Percentiles rank a stretch among this genome's conserved stretches.
Conservation (phyloP, 2,888 invertebrate species). For the Coenonympha arcania region DNA sequence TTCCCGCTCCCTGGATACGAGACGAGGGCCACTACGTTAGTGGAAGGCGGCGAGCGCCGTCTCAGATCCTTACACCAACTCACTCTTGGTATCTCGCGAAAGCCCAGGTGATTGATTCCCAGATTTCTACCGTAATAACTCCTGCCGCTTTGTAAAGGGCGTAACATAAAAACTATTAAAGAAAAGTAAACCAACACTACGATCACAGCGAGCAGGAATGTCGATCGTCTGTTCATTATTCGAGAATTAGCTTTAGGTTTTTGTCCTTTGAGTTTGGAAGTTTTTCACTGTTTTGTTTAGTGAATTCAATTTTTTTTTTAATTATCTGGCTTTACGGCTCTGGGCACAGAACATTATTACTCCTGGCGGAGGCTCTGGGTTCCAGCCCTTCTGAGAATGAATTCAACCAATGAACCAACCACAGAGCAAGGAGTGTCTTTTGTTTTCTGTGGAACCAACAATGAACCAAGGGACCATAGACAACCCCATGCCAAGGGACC, state of each 20-base stretch:
- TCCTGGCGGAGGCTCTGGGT: too few relatives aligned
- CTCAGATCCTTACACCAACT: slow-evolving; percentile 72
- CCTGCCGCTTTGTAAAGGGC: slow-evolving; percentile 49
- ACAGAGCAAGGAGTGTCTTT: too few relatives aligned
- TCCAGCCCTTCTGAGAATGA: too few relatives aligned
- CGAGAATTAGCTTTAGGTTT: too few relatives aligned
- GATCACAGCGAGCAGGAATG: slow-evolving; percentile 50
- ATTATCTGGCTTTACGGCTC: too few relatives aligned
- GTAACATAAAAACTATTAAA: slow-evolving; percentile 59
- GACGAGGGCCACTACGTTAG: slow-evolving; percentile 76
- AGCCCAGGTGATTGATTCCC: slow-evolving; percentile 43
- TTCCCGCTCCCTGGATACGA: slow-evolving; percentile 90
- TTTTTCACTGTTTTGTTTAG: not conserved
- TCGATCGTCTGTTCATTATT: slow-evolving; percentile 53
- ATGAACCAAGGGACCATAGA: too few relatives aligned
- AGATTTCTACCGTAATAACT: slow-evolving; percentile 45
- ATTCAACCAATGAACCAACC: too few relatives aligned
- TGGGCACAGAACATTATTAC: too few relatives aligned
- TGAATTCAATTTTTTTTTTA: too few relatives aligned
- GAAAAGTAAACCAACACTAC: slow-evolving; percentile 61
- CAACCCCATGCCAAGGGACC: too few relatives aligned
- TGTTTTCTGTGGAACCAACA: too few relatives aligned
- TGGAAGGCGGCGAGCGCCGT: slow-evolving; percentile 63
- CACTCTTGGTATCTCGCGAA: slow-evolving; percentile 47
- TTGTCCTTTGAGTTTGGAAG: too few relatives aligned